phyloP scores from a whole-genome alignment of 1,140 invertebrate genomes.

The Pararge aegeria region DNA sequence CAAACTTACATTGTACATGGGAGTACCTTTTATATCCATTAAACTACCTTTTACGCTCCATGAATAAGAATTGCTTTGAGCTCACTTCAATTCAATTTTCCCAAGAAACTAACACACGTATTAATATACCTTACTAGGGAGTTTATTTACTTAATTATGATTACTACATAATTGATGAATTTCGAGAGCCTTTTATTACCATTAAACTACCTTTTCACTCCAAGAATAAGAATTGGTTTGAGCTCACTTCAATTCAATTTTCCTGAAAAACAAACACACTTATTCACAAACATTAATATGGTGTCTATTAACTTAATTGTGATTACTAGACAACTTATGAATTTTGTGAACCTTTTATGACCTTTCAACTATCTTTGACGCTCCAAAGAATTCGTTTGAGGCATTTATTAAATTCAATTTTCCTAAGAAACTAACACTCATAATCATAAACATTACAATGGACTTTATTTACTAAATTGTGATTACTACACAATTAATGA shows the following conservation, averaged over 20 bases:
- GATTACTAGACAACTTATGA: too few species aligned
- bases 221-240: constrained; percentile 22
- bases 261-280: neutral
- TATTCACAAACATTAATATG: too few species aligned
- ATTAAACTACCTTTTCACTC: constrained; percentile 9
- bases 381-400: constrained; percentile 17
- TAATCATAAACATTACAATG: too few species aligned
- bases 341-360: neutral
- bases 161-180: too few species aligned
- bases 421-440: neutral
- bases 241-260: constrained; percentile 20
- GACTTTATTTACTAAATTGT: too few species aligned
- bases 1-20: neutral
- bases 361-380: constrained; percentile 4
- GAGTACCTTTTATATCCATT: neutral
- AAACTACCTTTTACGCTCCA: constrained; percentile 15
- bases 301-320: too few species aligned
- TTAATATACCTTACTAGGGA: too few species aligned
- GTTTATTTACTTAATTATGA: too few species aligned
- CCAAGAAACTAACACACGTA: neutral
- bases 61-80: constrained; percentile 23
- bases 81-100: constrained; percentile 19
- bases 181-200: neutral
- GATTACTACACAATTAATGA: too few species aligned
- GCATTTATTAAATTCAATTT: constrained; percentile 18